Evolutionary conservation across 2,888 invertebrate genomes (phyloP).

Genomic region (Alloplasta piceator): DNA sequence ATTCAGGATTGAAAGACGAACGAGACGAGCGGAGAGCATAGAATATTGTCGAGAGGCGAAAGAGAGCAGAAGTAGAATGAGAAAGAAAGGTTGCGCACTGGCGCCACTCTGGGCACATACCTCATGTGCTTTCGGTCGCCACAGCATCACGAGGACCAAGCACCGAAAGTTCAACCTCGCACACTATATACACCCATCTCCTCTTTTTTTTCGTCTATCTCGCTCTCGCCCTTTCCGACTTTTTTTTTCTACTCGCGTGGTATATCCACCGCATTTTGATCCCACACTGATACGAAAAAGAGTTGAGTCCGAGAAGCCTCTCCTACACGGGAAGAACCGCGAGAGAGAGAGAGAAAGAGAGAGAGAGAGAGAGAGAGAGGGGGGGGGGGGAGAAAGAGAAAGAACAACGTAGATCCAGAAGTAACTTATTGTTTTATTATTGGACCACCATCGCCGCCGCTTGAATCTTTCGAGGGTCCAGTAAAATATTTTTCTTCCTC

Average conservation of each 20-base stretch:
- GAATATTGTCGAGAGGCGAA: constrained; percentile 44
- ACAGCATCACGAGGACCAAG: constrained; percentile 52
- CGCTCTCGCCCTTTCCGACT: constrained; percentile 34
- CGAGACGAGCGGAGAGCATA: background rate
- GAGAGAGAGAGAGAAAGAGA: background rate
- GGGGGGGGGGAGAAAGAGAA: constrained; percentile 1
- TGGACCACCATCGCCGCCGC: constrained; percentile 79
- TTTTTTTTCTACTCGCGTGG: constrained; percentile 59
- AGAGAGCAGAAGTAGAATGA: constrained; percentile 51
- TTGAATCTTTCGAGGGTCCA: constrained; percentile 51
- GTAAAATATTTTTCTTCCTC: constrained; percentile 29
- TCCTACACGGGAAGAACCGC: constrained; percentile 67
- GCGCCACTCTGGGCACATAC: constrained; percentile 76
- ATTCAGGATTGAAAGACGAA: constrained; percentile 40
- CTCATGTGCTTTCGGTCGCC: constrained; percentile 66
- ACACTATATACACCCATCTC: constrained; percentile 42
- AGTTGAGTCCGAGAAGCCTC: constrained; percentile 51
- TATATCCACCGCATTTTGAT: constrained; percentile 74
- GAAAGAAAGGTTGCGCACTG: constrained; percentile 65
- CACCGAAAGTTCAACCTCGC: constrained; percentile 52
- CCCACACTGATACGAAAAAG: constrained; percentile 75
- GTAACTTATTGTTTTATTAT: constrained; percentile 81
- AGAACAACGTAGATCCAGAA: constrained; percentile 26
- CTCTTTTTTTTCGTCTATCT: constrained; percentile 46
- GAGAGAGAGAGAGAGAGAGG: constrained; percentile 23